Conservation (phyloP, 2,113 vertebrate genomes). For the Lophotis ruficrista region DNA sequence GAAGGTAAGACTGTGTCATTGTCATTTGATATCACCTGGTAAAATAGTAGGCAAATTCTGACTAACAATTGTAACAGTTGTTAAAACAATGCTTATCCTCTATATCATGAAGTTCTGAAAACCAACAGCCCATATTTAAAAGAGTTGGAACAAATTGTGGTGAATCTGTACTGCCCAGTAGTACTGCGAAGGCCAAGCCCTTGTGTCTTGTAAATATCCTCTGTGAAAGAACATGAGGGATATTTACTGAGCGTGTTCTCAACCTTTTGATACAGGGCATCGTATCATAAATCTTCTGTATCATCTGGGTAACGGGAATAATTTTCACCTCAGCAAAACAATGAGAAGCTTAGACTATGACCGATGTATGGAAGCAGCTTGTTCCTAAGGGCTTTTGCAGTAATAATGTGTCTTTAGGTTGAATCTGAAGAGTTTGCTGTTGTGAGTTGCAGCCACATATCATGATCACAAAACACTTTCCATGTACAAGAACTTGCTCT, state of each 20-base stretch:
- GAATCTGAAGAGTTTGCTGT: neutral
- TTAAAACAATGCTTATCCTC: neutral
- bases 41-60: neutral
- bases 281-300: neutral
- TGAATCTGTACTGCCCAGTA: neutral
- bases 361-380: neutral
- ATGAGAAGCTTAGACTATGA: neutral
- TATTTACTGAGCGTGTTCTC: neutral
- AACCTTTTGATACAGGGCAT: neutral
- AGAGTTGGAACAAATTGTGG: neutral
- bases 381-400: neutral
- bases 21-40: neutral
- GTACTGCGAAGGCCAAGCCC: neutral
- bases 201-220: neutral
- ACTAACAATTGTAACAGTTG: neutral
- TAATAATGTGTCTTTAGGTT: neutral
- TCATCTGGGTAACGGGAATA: neutral
- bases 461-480: neutral
- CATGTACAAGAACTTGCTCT: fast-evolving
- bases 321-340: neutral
- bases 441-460: neutral
- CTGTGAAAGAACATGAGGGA: neutral
- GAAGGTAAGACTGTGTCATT: neutral
- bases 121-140: neutral
- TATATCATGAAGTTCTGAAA: neutral